Percentiles rank a stretch among this genome's conserved stretches.
These are phyloP conservation scores for Mellilla xanthometata DNA, from an alignment of 2,888 invertebrate species.

Conservation along the genomic window DNA sequence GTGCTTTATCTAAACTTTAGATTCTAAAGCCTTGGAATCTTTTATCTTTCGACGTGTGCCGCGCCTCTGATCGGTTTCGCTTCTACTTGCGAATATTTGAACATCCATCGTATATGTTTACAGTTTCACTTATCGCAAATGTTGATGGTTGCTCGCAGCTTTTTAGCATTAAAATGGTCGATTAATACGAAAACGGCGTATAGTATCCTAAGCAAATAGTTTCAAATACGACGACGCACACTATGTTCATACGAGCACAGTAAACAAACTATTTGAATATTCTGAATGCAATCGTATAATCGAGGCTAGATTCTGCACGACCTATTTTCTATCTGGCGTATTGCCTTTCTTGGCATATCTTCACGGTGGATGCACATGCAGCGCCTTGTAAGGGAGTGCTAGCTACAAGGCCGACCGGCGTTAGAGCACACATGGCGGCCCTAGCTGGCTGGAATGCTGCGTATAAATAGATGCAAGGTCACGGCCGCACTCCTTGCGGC, in stretches of 20 bases:
- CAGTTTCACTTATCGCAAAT: conserved; percentile 16
- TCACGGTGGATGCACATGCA: conserved; percentile 29
- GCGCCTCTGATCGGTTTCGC: conserved; percentile 2
- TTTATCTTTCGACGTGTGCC: conserved; percentile 18
- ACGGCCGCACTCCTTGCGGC: conserved; percentile 36
- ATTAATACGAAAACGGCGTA: neutral
- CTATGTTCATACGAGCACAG: too few relatives aligned
- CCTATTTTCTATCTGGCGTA: conserved; percentile 28
- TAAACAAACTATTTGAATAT: neutral
- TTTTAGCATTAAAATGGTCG: neutral
- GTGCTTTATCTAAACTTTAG: conserved; percentile 31
- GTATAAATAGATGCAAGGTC: conserved; percentile 69
- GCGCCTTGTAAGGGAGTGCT: conserved; percentile 46
- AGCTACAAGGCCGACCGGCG: conserved; percentile 42
- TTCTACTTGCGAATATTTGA: conserved; percentile 22
- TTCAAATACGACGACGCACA: neutral
- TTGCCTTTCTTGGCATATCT: conserved; percentile 33
- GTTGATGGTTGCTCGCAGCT: conserved; percentile 1
- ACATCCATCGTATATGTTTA: conserved; percentile 12
- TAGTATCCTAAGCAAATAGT: neutral
- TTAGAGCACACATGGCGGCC: conserved; percentile 51
- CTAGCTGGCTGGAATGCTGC: conserved; percentile 41
- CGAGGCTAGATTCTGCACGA: conserved; percentile 19
- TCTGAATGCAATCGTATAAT: neutral
- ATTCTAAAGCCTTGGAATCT: conserved; percentile 12